Percentiles rank a stretch among this genome's conserved stretches.
Evolutionary conservation across 1,140 invertebrate species (phyloP).

Genomic region (Scylla paramamosain): DNA sequence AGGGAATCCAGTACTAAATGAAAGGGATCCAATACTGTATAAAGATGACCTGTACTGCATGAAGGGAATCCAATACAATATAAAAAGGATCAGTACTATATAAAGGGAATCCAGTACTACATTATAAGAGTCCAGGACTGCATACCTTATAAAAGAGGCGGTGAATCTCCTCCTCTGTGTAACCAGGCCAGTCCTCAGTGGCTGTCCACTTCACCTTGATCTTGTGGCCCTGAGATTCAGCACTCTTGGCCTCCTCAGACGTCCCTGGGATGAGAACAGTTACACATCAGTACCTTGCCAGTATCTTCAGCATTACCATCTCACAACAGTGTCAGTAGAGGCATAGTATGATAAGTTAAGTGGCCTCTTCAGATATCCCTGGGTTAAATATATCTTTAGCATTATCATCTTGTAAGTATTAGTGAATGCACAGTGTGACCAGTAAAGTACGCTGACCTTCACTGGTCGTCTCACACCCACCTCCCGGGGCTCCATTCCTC

Average conservation of each 20-base stretch:
- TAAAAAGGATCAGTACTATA: not conserved
- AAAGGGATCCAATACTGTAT: too few species aligned
- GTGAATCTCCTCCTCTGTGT: slow-evolving; percentile 68
- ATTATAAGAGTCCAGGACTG: not conserved
- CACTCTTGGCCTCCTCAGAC: slow-evolving; percentile 32
- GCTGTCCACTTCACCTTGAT: slow-evolving; percentile 63
- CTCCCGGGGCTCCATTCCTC: not conserved
- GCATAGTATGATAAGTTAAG: too few species aligned
- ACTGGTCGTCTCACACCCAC: not conserved
- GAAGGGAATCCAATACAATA: too few species aligned
- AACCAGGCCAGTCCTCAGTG: slow-evolving; percentile 54
- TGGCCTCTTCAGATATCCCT: too few species aligned
- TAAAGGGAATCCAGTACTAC: not conserved
- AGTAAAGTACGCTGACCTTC: not conserved
- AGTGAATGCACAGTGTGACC: too few species aligned
- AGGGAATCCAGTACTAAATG: too few species aligned
- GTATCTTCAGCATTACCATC: too few species aligned
- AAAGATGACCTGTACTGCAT: too few species aligned
- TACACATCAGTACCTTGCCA: too few species aligned
- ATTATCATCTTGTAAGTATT: too few species aligned
- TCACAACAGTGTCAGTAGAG: too few species aligned
- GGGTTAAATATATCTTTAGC: too few species aligned
- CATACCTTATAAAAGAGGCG: slow-evolving; percentile 70
- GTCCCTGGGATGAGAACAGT: not conserved
- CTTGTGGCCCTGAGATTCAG: slow-evolving; percentile 23